phyloP scores from a whole-genome alignment of 1,140 invertebrate species.

The Bombus superbus region DNA sequence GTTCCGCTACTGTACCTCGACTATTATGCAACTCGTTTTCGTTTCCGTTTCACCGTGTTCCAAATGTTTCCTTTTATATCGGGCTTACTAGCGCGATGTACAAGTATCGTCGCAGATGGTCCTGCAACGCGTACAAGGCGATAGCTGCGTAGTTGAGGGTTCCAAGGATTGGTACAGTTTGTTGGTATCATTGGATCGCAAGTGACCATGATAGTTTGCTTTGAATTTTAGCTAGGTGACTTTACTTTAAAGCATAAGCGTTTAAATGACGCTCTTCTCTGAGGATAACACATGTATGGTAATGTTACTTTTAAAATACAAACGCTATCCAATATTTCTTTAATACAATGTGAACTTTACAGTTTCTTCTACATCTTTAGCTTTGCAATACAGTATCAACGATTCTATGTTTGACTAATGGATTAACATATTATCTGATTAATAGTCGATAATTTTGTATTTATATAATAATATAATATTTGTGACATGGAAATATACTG shows the following conservation, averaged over 20 bases:
- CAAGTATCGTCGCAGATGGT: not conserved
- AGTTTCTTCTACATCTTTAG: no score
- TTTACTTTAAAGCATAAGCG: not conserved
- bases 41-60: not conserved
- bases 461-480: no score
- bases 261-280: no score
- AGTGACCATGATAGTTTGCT: not conserved
- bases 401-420: no score
- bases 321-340: no score
- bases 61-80: conserved; percentile 2
- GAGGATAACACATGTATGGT: not conserved
- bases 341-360: no score
- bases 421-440: no score
- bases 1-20: not conserved
- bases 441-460: no score
- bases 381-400: no score
- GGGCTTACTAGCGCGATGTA: not conserved
- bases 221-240: not conserved
- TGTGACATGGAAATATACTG: no score
- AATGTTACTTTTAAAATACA: no score
- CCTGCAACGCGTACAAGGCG: not conserved
- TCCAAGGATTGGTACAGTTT: not conserved
- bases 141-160: not conserved
- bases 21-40: conserved; percentile 25
- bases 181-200: not conserved